Evolutionary conservation across 2,888 invertebrate species (phyloP).

Genomic region (Epistrophe eligans): DNA sequence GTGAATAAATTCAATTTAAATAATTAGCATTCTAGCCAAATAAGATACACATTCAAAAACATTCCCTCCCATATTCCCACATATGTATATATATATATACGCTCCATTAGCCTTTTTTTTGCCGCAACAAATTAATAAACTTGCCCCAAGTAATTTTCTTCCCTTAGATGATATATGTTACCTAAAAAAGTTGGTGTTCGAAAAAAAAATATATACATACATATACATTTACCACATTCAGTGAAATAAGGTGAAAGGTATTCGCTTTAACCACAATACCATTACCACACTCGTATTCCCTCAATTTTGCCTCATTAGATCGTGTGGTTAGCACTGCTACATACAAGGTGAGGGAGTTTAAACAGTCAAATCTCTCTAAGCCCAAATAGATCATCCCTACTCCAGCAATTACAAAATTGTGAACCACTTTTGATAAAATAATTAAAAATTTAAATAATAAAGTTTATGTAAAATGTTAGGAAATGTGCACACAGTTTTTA

Average conservation of each 20-base stretch:
- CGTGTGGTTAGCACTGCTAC: not conserved
- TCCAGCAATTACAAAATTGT: not conserved
- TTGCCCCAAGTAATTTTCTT: constrained; percentile 52
- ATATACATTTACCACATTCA: not conserved
- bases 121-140: constrained; percentile 68
- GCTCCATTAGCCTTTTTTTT: constrained; percentile 63
- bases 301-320: constrained; percentile 53
- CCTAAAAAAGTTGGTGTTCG: constrained; percentile 25
- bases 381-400: not conserved
- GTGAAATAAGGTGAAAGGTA: constrained; percentile 35
- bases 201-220: constrained; percentile 23
- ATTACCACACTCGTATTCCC: constrained; percentile 38
- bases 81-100: not conserved
- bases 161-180: constrained; percentile 35
- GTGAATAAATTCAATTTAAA: not conserved
- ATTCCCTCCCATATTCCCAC: not conserved
- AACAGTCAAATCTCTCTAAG: constrained; percentile 1
- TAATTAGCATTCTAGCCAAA: constrained; percentile 8
- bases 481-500: too few relatives aligned
- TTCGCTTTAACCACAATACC: constrained; percentile 27
- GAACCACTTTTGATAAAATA: too few relatives aligned
- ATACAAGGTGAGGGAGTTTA: not conserved
- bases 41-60: not conserved
- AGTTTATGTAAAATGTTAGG: too few relatives aligned
- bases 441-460: too few relatives aligned